phyloP scores from a whole-genome alignment of 2,797 vertebrate genomes.

The Apodemus agrarius region DNA sequence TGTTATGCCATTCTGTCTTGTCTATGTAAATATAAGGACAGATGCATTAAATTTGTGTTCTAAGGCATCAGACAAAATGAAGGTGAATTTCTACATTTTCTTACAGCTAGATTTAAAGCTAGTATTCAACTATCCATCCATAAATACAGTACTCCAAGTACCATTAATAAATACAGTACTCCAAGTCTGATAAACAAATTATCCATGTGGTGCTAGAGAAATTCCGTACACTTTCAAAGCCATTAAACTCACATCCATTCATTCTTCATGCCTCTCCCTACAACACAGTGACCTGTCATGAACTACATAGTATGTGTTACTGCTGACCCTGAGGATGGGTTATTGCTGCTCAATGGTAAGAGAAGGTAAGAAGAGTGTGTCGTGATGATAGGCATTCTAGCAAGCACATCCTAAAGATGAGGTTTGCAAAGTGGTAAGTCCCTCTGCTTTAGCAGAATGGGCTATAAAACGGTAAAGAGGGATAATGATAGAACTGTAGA shows the following conservation, averaged over 20 bases:
- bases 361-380: slow-evolving; percentile 51
- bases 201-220: slow-evolving; percentile 53
- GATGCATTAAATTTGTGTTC: slow-evolving; percentile 55
- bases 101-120: slow-evolving; percentile 71
- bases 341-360: slow-evolving; percentile 62
- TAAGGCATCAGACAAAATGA: slow-evolving; percentile 54
- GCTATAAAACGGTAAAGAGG: slow-evolving; percentile 41
- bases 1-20: slow-evolving; percentile 60
- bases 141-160: neutral
- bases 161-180: neutral
- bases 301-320: slow-evolving; percentile 47
- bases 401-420: slow-evolving; percentile 26
- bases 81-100: slow-evolving; percentile 60
- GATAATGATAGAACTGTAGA: slow-evolving; percentile 52
- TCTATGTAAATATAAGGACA: slow-evolving; percentile 65
- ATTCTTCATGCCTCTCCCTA: slow-evolving; percentile 48
- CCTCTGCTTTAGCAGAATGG: slow-evolving; percentile 55
- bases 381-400: slow-evolving; percentile 52
- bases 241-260: slow-evolving; percentile 70
- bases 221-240: slow-evolving; percentile 31
- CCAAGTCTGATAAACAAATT: slow-evolving; percentile 62
- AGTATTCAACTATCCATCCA: slow-evolving; percentile 62
- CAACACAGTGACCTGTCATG: neutral
- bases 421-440: neutral
- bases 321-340: slow-evolving; percentile 51